Conservation (phyloP, 2,113 vertebrate species). For the Archocentrus centrarchus region DNA sequence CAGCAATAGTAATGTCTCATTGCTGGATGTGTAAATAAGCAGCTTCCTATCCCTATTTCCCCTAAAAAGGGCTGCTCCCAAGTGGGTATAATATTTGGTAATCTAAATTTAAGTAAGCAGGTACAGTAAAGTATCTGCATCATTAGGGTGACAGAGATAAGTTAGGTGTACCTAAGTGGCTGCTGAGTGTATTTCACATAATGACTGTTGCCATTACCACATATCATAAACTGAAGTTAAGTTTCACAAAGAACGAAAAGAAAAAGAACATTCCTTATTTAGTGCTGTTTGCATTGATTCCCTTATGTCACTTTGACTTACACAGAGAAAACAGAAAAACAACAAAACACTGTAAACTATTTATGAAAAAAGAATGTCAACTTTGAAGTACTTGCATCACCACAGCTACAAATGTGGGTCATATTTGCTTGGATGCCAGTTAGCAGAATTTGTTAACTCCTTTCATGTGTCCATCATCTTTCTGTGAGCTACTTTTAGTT, state of each 20-base stretch:
- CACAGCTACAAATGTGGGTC: constrained; percentile 48
- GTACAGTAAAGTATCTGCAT: background rate
- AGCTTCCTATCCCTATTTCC: background rate
- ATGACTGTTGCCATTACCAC: background rate
- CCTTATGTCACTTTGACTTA: constrained; percentile 5
- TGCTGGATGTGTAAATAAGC: constrained; percentile 1
- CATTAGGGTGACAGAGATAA: background rate
- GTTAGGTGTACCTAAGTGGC: too few species aligned
- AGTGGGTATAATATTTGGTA: background rate
- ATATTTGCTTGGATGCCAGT: constrained; percentile 39
- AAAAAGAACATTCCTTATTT: background rate
- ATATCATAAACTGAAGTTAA: background rate
- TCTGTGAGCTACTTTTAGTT: background rate
- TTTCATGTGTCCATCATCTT: constrained; percentile 59
- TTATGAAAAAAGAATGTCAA: constrained; percentile 44
- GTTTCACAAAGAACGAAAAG: background rate
- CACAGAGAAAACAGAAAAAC: constrained; percentile 18
- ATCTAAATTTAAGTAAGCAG: background rate
- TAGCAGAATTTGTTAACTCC: constrained; percentile 26
- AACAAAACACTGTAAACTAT: constrained; percentile 47
- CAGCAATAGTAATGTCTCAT: background rate
- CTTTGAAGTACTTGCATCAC: constrained; percentile 29
- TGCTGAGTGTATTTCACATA: background rate
- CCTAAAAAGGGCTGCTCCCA: background rate
- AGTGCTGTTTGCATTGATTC: constrained; percentile 22